Conservation (phyloP, 2,797 vertebrate species). For the Sebastiscus tertius region DNA sequence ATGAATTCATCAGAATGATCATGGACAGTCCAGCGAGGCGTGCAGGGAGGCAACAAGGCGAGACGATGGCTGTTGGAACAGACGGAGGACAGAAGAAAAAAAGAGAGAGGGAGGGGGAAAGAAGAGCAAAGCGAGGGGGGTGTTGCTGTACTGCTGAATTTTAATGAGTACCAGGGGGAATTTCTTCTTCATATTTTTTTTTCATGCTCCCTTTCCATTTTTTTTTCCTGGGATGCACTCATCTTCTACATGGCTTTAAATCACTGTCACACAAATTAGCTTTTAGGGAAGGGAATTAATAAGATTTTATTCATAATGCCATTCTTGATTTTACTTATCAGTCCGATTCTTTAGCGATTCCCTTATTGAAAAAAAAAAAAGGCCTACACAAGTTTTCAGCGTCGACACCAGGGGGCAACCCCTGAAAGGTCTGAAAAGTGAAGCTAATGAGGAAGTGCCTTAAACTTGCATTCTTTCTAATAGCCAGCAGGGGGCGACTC, state of each 20-base stretch:
- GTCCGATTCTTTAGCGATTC: background rate
- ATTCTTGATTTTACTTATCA: background rate
- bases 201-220: constrained; percentile 38
- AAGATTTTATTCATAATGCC: background rate
- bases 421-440: no score
- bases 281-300: constrained; percentile 20
- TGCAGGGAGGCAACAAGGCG: constrained; percentile 73
- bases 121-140: constrained; percentile 52
- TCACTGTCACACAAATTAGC: constrained; percentile 79
- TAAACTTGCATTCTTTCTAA: no score
- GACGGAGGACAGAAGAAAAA: constrained; percentile 44
- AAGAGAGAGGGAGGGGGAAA: constrained; percentile 34
- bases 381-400: background rate
- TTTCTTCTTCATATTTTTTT: constrained; percentile 74
- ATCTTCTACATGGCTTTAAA: constrained; percentile 63
- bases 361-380: background rate
- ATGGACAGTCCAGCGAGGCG: constrained; percentile 73
- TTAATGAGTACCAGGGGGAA: constrained; percentile 87
- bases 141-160: constrained; percentile 76
- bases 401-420: no score
- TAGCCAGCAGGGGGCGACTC: no score
- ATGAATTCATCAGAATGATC: constrained; percentile 87
- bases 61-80: constrained; percentile 65
- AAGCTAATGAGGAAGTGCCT: no score
- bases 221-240: constrained; percentile 42